Evolutionary conservation across 2,113 vertebrate genomes (phyloP).

Genomic region (Empidonax traillii): DNA sequence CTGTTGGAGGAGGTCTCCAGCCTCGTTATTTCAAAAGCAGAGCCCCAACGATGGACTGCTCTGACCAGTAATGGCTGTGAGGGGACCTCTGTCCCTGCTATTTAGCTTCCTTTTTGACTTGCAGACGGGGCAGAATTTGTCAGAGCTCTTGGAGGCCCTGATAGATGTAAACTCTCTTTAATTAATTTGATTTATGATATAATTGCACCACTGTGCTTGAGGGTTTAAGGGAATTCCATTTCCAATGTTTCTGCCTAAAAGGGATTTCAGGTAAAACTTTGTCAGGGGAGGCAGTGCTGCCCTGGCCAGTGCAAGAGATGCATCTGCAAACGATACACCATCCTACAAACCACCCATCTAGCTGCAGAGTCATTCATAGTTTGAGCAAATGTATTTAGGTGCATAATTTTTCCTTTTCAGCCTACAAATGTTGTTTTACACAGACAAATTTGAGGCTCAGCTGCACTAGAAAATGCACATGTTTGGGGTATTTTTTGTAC

Average conservation of each 20-base stretch:
- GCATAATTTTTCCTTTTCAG: not conserved
- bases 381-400: not conserved
- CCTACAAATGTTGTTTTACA: not conserved
- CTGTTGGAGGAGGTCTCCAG: not conserved
- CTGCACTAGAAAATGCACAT: not conserved
- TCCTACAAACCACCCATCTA: not conserved
- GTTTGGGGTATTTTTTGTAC: not conserved
- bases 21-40: not conserved
- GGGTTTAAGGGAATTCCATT: constrained; percentile 6
- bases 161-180: constrained; percentile 14
- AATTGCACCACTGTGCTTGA: constrained; percentile 27
- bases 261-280: not conserved
- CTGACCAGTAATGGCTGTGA: not conserved
- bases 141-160: not conserved
- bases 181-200: constrained; percentile 49
- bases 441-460: not conserved
- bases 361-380: not conserved
- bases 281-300: not conserved
- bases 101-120: not conserved
- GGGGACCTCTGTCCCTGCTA: not conserved
- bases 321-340: not conserved
- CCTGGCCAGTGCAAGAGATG: not conserved
- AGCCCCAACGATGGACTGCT: fast-evolving
- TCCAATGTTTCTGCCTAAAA: not conserved
- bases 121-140: not conserved